These are phyloP conservation scores for Leucophora obtusa DNA, from an alignment of 2,888 invertebrate species.

Conservation along the genomic window DNA sequence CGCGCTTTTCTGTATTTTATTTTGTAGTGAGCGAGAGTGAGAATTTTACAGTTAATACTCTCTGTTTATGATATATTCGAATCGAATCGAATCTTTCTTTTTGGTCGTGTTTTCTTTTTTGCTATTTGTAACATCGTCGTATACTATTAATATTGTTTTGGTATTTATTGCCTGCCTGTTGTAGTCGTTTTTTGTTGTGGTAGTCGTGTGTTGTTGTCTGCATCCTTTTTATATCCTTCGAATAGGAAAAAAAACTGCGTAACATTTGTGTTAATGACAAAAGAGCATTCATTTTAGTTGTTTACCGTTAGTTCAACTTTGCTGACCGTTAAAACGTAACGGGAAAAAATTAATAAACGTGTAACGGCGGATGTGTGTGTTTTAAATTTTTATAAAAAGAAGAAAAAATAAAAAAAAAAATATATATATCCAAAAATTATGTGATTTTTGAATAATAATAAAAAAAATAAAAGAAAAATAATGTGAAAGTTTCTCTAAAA, in stretches of 20 bases:
- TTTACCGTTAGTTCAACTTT: constrained; percentile 71
- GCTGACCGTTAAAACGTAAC: constrained; percentile 62
- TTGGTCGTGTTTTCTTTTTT: neutral
- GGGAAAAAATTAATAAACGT: constrained; percentile 38
- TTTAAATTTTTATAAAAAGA: constrained; percentile 21
- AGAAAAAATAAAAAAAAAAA: constrained; percentile 21
- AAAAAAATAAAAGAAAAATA: constrained; percentile 21
- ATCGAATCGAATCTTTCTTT: neutral
- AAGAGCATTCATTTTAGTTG: constrained; percentile 67
- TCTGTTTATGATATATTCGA: neutral
- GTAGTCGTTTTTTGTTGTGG: constrained; percentile 43
- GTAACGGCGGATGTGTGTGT: constrained; percentile 50
- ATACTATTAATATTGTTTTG: constrained; percentile 35
- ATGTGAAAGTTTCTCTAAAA: constrained; percentile 24
- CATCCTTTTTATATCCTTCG: constrained; percentile 62
- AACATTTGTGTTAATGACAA: constrained; percentile 57
- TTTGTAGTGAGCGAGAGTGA: neutral
- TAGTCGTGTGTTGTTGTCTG: constrained; percentile 52
- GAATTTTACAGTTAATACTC: neutral
- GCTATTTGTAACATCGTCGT: neutral
- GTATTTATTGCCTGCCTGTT: constrained; percentile 55
- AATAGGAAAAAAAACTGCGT: constrained; percentile 52
- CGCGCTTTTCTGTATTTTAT: constrained; percentile 46
- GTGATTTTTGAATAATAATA: constrained; percentile 3
- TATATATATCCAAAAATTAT: constrained; percentile 25